Conservation (phyloP, 2,797 vertebrate species). For the Phrynocephalus forsythii region DNA sequence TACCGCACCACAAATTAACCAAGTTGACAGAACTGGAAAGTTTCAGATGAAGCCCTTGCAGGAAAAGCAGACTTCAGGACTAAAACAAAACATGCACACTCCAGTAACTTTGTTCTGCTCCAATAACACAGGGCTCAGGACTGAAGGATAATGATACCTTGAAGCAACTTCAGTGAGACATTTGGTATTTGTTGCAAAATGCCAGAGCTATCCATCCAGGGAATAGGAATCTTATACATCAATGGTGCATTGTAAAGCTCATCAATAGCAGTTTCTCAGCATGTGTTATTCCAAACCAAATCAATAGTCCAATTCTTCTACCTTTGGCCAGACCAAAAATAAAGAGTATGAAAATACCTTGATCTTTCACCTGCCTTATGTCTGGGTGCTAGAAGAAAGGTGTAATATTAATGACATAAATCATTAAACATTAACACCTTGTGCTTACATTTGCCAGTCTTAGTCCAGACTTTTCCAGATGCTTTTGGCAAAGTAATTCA, state of each 20-base stretch:
- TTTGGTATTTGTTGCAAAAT: not conserved
- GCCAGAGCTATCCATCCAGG: no score
- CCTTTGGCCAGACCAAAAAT: not conserved
- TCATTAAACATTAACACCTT: not conserved
- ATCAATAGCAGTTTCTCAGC: not conserved
- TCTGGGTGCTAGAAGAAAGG: no score
- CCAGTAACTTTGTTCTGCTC: not conserved
- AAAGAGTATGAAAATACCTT: not conserved
- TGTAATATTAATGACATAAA: no score
- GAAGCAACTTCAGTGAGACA: not conserved
- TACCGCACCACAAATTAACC: not conserved
- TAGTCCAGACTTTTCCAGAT: not conserved
- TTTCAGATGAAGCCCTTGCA: not conserved
- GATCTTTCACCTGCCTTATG: no score
- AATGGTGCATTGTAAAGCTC: no score
- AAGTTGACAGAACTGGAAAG: not conserved
- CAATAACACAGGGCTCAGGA: not conserved
- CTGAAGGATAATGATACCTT: not conserved
- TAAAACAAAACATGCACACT: not conserved
- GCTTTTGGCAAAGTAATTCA: not conserved
- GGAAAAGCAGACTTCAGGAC: not conserved
- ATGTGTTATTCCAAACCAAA: not conserved
- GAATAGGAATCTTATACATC: no score
- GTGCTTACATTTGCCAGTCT: not conserved
- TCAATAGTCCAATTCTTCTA: not conserved